Conservation (phyloP, 2,888 invertebrate species). For the Parascotia fuliginaria region DNA sequence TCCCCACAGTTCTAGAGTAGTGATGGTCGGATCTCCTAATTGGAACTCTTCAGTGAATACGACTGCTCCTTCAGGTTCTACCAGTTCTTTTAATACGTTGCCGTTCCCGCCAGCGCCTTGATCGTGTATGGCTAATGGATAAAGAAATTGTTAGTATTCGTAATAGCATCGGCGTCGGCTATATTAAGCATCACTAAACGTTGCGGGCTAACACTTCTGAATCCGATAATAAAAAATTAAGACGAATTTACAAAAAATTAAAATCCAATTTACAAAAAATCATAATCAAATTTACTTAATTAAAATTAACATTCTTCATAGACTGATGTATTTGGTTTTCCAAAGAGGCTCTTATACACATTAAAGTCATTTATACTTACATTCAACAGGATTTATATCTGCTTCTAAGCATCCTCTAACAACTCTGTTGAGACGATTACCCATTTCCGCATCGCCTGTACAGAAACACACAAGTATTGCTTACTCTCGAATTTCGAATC, state of each 20-base stretch:
- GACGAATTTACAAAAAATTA: too few relatives aligned
- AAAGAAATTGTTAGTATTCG: too few relatives aligned
- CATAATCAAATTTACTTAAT: too few relatives aligned
- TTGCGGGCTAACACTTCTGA: too few relatives aligned
- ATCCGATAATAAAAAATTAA: too few relatives aligned
- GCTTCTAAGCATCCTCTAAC: slow-evolving; percentile 96
- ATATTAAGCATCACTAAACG: too few relatives aligned
- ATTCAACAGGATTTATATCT: slow-evolving; percentile 92
- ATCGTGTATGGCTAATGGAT: slow-evolving; percentile 94
- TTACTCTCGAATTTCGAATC: too few relatives aligned
- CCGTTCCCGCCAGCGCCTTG: slow-evolving; percentile 99
- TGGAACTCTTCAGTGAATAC: slow-evolving; percentile 95
- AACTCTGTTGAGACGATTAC: slow-evolving; percentile 97
- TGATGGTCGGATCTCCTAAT: slow-evolving; percentile 97
- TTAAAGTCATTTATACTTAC: slow-evolving; percentile 54
- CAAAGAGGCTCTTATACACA: neutral
- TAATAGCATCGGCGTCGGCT: too few relatives aligned
- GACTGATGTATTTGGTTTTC: too few relatives aligned
- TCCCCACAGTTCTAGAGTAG: slow-evolving; percentile 97
- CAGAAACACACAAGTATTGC: neutral
- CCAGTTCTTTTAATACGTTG: slow-evolving; percentile 98
- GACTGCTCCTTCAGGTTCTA: slow-evolving; percentile 97
- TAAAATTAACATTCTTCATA: too few relatives aligned
- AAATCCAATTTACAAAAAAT: too few relatives aligned
- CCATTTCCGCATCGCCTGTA: slow-evolving; percentile 97